These are phyloP conservation scores for Pseudomugil tenellus DNA, from an alignment of 2,797 vertebrate genomes.

Conservation along the genomic window DNA sequence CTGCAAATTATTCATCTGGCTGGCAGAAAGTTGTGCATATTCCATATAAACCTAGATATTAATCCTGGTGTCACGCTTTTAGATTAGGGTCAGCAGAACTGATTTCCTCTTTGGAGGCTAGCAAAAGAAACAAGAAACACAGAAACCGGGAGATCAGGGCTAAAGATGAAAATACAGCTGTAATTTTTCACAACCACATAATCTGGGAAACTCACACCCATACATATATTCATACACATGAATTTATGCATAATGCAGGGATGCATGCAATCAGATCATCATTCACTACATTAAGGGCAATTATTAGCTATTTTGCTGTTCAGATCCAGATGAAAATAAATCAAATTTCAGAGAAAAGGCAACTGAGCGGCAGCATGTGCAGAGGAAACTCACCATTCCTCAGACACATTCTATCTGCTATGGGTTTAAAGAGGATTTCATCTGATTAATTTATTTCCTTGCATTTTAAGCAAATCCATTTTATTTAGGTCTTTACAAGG, in stretches of 20 bases:
- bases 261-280: constrained; percentile 58
- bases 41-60: constrained; percentile 72
- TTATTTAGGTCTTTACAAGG: neutral
- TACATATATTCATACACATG: constrained; percentile 49
- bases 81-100: constrained; percentile 76
- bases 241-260: constrained; percentile 57
- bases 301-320: constrained; percentile 46
- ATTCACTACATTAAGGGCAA: constrained; percentile 53
- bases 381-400: neutral
- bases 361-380: neutral
- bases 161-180: constrained; percentile 50
- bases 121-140: constrained; percentile 42
- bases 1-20: constrained; percentile 68
- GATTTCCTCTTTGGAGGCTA: constrained; percentile 62
- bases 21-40: constrained; percentile 77
- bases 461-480: constrained; percentile 20
- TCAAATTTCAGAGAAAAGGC: constrained; percentile 22
- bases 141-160: constrained; percentile 3
- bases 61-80: constrained; percentile 76
- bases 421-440: constrained; percentile 7
- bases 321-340: constrained; percentile 7
- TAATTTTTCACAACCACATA: constrained; percentile 53
- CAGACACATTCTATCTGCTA: neutral
- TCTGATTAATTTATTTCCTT: constrained; percentile 10
- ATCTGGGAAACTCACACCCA: constrained; percentile 40